Conservation (phyloP, 2,888 invertebrate genomes). For the Cephus rjabovi region DNA sequence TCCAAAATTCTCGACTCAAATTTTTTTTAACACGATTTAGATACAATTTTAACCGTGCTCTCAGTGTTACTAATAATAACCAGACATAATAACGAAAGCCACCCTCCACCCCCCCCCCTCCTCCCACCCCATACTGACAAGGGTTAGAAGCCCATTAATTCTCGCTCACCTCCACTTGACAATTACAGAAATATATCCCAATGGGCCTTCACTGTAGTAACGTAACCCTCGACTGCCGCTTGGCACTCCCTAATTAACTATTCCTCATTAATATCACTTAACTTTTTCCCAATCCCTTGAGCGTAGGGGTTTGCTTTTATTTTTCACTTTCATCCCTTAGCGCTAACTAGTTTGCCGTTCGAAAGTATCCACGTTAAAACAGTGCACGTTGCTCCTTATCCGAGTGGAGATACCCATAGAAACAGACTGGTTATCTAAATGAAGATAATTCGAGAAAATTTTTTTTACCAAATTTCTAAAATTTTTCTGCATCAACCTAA, state of each 20-base stretch:
- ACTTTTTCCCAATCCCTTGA: conserved; percentile 29
- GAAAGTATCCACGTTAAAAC: too few species aligned
- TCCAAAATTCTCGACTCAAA: too few species aligned
- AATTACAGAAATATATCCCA: conserved; percentile 50
- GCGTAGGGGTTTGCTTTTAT: conserved; percentile 11
- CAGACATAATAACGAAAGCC: conserved; percentile 25
- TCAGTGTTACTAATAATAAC: conserved; percentile 14
- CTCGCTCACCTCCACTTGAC: conserved; percentile 42
- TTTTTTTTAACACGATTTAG: too few species aligned
- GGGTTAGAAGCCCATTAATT: conserved; percentile 37
- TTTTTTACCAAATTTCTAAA: too few species aligned
- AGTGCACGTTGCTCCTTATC: too few species aligned
- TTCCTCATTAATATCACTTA: conserved; percentile 53
- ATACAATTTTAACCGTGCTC: too few species aligned
- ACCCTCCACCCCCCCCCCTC: background rate
- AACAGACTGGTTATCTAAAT: too few species aligned
- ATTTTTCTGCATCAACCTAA: too few species aligned
- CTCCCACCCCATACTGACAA: background rate
- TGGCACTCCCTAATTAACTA: conserved; percentile 47
- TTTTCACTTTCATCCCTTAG: background rate
- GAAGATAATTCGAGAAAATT: too few species aligned
- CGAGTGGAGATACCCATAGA: too few species aligned
- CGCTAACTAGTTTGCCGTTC: too few species aligned
- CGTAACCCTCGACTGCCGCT: conserved; percentile 25
- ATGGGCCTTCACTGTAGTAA: conserved; percentile 13